A percentile compares a stretch with the other conserved stretches of the same genome.
Conservation (phyloP, 2,113 vertebrate genomes). For the Xerus inauris region DNA sequence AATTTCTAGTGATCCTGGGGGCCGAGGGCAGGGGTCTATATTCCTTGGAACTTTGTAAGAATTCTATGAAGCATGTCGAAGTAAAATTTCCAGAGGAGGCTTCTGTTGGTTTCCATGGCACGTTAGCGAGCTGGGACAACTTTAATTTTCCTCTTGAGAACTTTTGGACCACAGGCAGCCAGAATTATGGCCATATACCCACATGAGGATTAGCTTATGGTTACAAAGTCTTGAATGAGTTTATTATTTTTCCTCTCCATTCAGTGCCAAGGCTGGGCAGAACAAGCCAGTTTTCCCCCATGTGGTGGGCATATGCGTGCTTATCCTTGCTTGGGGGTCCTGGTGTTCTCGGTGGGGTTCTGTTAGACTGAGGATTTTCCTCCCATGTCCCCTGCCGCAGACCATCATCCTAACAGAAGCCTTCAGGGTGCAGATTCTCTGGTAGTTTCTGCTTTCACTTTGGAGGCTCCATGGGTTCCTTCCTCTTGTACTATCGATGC, state of each 20-base stretch:
- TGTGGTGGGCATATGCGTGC: neutral
- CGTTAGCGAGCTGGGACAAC: neutral
- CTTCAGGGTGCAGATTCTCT: too few species aligned
- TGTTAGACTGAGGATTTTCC: neutral
- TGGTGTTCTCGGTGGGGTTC: neutral
- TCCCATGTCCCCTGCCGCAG: neutral
- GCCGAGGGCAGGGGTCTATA: too few species aligned
- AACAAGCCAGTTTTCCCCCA: neutral
- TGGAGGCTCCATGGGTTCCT: neutral
- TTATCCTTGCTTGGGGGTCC: neutral
- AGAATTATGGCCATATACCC: neutral
- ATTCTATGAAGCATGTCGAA: neutral
- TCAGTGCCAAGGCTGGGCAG: neutral
- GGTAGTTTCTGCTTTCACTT: neutral
- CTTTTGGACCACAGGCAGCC: neutral
- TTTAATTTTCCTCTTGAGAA: neutral
- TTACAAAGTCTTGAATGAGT: neutral
- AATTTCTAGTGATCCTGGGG: neutral
- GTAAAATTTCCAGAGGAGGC: neutral
- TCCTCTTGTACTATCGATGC: neutral
- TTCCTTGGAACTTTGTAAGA: neutral
- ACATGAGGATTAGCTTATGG: neutral
- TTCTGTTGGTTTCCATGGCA: neutral
- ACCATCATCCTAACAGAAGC: neutral
- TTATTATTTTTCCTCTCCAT: neutral